Evolutionary conservation across 2,888 invertebrate species (phyloP).

Genomic region (Muscina levida): DNA sequence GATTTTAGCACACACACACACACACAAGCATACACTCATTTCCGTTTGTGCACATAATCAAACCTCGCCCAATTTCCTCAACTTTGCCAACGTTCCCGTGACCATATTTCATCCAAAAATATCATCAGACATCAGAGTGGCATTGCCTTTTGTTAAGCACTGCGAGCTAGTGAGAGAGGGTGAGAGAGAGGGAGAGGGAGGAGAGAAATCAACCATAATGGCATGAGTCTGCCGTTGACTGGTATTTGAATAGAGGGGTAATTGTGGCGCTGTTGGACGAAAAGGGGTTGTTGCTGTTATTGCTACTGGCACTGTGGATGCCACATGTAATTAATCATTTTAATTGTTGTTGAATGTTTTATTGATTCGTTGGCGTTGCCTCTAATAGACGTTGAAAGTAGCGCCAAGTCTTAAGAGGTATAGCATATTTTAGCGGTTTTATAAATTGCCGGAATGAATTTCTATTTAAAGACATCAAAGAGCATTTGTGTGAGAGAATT

Average conservation of each 20-base stretch:
- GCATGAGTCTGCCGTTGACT: background rate
- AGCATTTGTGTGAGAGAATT: too few relatives aligned
- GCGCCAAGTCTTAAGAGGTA: background rate
- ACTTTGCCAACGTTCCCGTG: background rate
- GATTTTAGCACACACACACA: slow-evolving; percentile 45
- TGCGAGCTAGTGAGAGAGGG: too few relatives aligned
- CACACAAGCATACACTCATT: too few relatives aligned
- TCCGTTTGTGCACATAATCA: background rate
- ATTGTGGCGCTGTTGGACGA: background rate
- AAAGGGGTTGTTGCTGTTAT: background rate
- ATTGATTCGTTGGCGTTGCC: slow-evolving; percentile 1
- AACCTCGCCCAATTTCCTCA: background rate
- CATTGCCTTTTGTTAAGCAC: slow-evolving; percentile 4
- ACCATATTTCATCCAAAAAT: slow-evolving; percentile 2
- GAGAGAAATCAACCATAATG: background rate
- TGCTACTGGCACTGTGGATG: slow-evolving; percentile 11
- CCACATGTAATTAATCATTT: slow-evolving; percentile 53
- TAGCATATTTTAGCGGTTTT: background rate
- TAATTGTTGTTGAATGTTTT: slow-evolving; percentile 53
- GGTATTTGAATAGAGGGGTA: too few relatives aligned
- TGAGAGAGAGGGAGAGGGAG: too few relatives aligned
- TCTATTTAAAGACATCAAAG: too few relatives aligned
- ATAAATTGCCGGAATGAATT: too few relatives aligned
- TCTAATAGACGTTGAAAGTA: slow-evolving; percentile 6
- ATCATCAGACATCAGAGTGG: slow-evolving; percentile 2